These are phyloP conservation scores for Typhlomys cinereus DNA, from an alignment of 2,113 vertebrate species.

Conservation along the genomic window DNA sequence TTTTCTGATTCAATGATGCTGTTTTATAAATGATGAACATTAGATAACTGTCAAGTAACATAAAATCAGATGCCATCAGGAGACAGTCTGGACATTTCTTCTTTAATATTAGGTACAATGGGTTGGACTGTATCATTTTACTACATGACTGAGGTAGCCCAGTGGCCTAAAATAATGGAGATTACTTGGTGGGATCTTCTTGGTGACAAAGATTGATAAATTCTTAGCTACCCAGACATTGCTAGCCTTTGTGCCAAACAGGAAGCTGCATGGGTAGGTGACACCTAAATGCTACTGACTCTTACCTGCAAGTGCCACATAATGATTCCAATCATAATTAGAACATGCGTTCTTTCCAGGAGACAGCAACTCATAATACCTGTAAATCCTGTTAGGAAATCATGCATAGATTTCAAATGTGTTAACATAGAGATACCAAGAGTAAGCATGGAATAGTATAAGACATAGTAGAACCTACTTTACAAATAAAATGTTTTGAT, in stretches of 20 bases:
- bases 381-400: background rate
- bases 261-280: background rate
- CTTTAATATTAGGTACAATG: background rate
- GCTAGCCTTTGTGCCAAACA: background rate
- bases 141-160: background rate
- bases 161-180: background rate
- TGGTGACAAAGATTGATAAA: background rate
- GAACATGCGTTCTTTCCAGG: background rate
- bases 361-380: background rate
- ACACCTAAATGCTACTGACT: background rate
- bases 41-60: background rate
- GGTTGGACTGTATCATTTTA: background rate
- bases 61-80: background rate
- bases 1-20: background rate
- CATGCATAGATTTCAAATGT: background rate
- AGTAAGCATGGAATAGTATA: background rate
- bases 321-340: background rate
- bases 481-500: background rate
- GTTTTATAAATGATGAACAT: conserved; percentile 6
- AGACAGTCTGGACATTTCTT: background rate
- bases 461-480: background rate
- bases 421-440: background rate
- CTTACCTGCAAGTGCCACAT: background rate
- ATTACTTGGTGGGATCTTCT: background rate
- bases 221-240: too few species aligned